A percentile compares a stretch with the other conserved stretches of the same genome.
These are phyloP conservation scores for Enoplosus armatus DNA, from an alignment of 2,797 vertebrate genomes.

Conservation along the genomic window DNA sequence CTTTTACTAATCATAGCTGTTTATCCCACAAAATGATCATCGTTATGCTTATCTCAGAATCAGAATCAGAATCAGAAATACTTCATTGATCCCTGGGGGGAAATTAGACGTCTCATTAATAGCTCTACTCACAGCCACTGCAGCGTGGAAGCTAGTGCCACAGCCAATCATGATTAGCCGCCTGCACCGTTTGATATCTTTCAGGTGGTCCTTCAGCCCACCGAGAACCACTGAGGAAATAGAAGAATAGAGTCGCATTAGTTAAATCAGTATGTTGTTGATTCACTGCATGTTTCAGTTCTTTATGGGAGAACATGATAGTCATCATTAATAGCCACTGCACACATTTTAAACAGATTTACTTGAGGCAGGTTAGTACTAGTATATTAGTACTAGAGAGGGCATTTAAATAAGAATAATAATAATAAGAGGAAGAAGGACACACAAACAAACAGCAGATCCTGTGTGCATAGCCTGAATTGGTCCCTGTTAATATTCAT, in stretches of 20 bases:
- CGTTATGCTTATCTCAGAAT: not conserved
- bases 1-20: not conserved
- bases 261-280: not conserved
- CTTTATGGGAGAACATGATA: not conserved
- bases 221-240: slow-evolving; percentile 89
- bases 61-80: too few species aligned
- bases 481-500: not conserved
- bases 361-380: not conserved
- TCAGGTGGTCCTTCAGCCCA: slow-evolving; percentile 95
- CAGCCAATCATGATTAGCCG: slow-evolving; percentile 95
- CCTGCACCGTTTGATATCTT: slow-evolving; percentile 95
- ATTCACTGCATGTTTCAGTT: not conserved
- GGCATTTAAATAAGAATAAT: not conserved
- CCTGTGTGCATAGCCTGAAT: not conserved
- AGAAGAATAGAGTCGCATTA: slow-evolving; percentile 18
- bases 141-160: slow-evolving; percentile 95
- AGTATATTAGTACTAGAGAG: not conserved
- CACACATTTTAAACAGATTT: not conserved
- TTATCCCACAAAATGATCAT: not conserved
- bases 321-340: not conserved
- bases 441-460: not conserved
- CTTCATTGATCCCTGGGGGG: too few species aligned
- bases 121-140: slow-evolving; percentile 90
- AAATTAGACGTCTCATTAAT: not conserved
- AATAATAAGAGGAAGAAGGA: too few species aligned